Evolutionary conservation across 2,888 invertebrate species (phyloP).

Genomic region (Epirrita christyi): DNA sequence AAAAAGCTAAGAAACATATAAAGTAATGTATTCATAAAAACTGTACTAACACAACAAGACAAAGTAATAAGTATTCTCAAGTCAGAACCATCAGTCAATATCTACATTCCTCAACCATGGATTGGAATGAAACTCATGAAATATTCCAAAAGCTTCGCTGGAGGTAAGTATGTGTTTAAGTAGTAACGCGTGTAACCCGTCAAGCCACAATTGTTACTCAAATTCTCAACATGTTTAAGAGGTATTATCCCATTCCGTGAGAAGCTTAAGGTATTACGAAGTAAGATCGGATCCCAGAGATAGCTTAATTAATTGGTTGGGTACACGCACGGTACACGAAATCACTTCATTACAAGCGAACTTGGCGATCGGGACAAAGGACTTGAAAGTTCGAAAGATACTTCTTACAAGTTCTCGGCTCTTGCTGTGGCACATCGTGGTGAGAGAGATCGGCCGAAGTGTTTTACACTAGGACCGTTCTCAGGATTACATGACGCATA

Average conservation of each 20-base stretch:
- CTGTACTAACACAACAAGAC: neutral
- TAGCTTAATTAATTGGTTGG: neutral
- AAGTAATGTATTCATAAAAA: too few relatives aligned
- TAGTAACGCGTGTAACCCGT: constrained; percentile 7
- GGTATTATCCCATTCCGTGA: constrained; percentile 24
- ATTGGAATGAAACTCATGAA: neutral
- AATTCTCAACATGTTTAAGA: constrained; percentile 17
- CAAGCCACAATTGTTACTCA: constrained; percentile 12
- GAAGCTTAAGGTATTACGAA: constrained; percentile 24
- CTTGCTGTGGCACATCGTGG: too few relatives aligned
- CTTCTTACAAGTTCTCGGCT: too few relatives aligned
- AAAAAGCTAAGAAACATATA: too few relatives aligned
- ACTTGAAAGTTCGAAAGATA: too few relatives aligned
- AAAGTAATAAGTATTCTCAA: neutral
- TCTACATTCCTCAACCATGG: neutral
- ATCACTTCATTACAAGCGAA: too few relatives aligned
- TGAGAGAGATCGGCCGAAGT: too few relatives aligned
- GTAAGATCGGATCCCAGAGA: constrained; percentile 13
- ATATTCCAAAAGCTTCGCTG: neutral
- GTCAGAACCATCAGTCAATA: neutral
- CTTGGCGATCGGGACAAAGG: too few relatives aligned
- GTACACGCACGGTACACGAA: too few relatives aligned
- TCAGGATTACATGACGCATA: too few relatives aligned
- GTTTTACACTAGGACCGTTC: too few relatives aligned
- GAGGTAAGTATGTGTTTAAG: neutral